Evolutionary conservation across 2,113 vertebrate genomes (phyloP), one percentile per base, ranked within the genome.

Genomic region (Myotis yumanensis): DNA sequence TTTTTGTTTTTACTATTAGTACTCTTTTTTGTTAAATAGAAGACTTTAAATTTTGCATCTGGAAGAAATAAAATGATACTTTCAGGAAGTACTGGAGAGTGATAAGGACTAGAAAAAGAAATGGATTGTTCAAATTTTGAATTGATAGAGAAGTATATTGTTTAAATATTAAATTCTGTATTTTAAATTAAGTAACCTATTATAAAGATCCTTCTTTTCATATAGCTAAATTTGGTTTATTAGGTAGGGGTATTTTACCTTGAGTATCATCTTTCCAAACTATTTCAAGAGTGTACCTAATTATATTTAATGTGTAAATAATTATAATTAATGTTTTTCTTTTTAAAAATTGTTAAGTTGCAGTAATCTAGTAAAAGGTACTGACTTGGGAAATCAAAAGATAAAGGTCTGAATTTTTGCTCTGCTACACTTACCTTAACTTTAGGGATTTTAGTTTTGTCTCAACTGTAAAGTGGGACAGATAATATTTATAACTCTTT

Each of bases 11-110:
- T 92, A 37, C 20, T 76, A 1, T 80, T 75, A 79, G 16, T 90
- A 85, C 9, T 66, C 23, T 93, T 59, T 80, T 93, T 95, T 93
- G 18, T 94, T 95, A 92, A 96, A 30, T 6, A 79, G 11, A 90
- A 80, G 16, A 54, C 43, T 93, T 91, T 43, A 93, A 91, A 37
- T 37, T 7, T 77, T 91, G 32, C 17, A 76, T 90, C 30, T 91
- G 89, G 30, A 82, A 81, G n/a, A 82, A 69, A 92, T 79, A 86
- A 95, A 83, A 51, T 8, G 46, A 59, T 92, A 79, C 9, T 94
- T 89, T 86, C 2, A 86, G 57, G 68, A 96, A 77, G 35, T 89
- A 9, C 25, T 86, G 75, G 57, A 86, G 46, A 94, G 75, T 94
- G 71, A 69, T 89, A 25, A 35, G 93, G 40, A 57, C 17, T 80